phyloP scores from a whole-genome alignment of 2,888 invertebrate genomes.

The Microctonus brassicae region DNA sequence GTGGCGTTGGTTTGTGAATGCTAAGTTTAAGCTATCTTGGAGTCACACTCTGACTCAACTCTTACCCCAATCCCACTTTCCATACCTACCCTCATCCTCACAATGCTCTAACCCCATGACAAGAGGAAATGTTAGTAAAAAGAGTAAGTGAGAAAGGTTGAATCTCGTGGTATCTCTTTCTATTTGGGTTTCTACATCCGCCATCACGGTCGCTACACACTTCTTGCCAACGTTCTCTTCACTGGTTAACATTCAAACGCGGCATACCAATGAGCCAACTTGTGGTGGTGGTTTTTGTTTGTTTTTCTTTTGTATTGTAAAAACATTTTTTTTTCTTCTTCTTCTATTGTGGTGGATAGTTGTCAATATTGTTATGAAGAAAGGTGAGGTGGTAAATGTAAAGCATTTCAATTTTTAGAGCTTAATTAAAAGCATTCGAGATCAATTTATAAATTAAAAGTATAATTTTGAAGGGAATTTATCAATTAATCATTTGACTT shows the following conservation, averaged over 20 bases:
- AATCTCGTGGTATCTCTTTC: too few species aligned
- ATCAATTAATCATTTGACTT: too few species aligned
- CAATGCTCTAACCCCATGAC: background rate
- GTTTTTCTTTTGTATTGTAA: background rate
- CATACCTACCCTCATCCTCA: background rate
- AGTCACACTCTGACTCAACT: slow-evolving; percentile 1
- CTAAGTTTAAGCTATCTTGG: slow-evolving; percentile 62
- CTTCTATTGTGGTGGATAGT: slow-evolving; percentile 32
- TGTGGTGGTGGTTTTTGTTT: slow-evolving; percentile 49
- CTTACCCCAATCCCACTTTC: background rate
- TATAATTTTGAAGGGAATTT: too few species aligned
- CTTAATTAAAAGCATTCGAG: too few species aligned
- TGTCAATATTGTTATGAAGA: too few species aligned
- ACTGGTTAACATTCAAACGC: slow-evolving; percentile 3
- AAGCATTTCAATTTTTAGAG: too few species aligned
- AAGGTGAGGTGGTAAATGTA: too few species aligned
- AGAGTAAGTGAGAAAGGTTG: background rate
- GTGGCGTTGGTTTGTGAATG: slow-evolving; percentile 61
- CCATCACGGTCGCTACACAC: background rate
- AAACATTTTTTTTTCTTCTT: slow-evolving; percentile 20
- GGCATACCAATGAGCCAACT: background rate
- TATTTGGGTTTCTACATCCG: background rate
- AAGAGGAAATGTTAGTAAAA: background rate
- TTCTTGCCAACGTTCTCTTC: background rate
- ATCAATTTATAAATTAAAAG: too few species aligned